Conservation (phyloP, 2,113 vertebrate genomes). For the Acinonyx jubatus region DNA sequence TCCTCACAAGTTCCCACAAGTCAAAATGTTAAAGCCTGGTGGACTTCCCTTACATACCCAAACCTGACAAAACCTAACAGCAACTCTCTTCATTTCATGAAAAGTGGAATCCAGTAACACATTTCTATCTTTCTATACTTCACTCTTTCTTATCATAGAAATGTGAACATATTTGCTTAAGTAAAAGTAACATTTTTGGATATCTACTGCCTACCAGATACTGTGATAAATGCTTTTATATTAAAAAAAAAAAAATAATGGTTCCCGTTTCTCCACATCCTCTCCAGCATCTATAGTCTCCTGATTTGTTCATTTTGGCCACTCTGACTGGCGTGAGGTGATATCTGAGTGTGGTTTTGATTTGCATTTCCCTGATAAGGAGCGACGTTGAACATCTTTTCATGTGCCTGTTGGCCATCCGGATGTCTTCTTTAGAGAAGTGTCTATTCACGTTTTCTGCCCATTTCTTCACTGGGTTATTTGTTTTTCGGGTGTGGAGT, state of each 20-base stretch:
- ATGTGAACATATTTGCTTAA: neutral
- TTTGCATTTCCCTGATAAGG: too few species aligned
- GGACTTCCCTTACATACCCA: neutral
- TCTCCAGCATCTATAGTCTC: too few species aligned
- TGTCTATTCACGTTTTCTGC: too few species aligned
- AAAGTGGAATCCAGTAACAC: neutral
- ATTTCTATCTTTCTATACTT: neutral
- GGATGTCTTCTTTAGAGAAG: too few species aligned
- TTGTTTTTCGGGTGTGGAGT: too few species aligned
- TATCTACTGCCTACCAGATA: neutral
- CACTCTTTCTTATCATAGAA: neutral
- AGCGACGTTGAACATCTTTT: too few species aligned
- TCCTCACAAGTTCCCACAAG: neutral
- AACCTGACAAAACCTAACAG: neutral
- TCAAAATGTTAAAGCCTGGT: neutral
- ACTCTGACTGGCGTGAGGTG: too few species aligned
- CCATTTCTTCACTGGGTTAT: too few species aligned
- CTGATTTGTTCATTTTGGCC: too few species aligned
- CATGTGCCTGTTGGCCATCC: too few species aligned
- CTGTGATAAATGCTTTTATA: neutral
- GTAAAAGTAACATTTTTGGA: neutral
- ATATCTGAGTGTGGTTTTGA: too few species aligned
- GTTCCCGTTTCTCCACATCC: too few species aligned
- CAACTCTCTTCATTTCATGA: neutral
- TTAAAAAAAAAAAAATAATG: neutral